phyloP scores from a whole-genome alignment of 1,140 invertebrate genomes.

The Euwallacea fornicatus region DNA sequence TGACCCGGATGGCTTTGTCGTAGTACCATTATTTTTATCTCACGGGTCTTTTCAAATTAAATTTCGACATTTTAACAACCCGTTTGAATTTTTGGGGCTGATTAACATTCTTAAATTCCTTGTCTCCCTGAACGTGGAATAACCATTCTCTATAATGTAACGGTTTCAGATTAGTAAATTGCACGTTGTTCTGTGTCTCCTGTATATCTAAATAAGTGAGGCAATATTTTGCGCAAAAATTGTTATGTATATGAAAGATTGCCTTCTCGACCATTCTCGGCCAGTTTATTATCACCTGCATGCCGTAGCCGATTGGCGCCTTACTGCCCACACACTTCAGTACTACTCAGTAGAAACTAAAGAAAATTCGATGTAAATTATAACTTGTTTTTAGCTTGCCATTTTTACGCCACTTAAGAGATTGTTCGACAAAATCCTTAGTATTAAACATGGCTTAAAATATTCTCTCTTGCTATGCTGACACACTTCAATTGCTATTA shows the following conservation, averaged over 20 bases:
- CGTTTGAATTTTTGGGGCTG: constrained; percentile 19
- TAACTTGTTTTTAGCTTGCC: constrained; percentile 15
- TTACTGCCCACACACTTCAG: constrained; percentile 30
- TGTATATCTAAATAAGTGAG: not conserved
- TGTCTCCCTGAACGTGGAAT: not conserved
- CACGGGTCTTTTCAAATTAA: constrained; percentile 29
- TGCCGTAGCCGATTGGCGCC: constrained; percentile 30
- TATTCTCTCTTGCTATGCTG: constrained; percentile 10
- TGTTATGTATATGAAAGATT: constrained; percentile 27
- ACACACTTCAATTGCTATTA: constrained; percentile 16
- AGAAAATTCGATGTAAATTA: constrained; percentile 25
- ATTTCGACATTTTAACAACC: constrained; percentile 33
- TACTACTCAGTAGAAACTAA: constrained; percentile 18
- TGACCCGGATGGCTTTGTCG: constrained; percentile 23
- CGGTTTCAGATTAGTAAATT: too few relatives aligned
- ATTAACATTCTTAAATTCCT: constrained; percentile 22
- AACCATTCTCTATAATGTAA: too few relatives aligned
- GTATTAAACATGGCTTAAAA: constrained; percentile 8
- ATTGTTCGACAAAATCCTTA: constrained; percentile 9
- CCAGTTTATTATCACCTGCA: constrained; percentile 39
- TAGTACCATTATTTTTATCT: constrained; percentile 35
- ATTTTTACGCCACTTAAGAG: constrained; percentile 17
- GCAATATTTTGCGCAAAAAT: constrained; percentile 9
- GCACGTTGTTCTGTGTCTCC: not conserved
- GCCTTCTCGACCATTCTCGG: constrained; percentile 17